Conservation (phyloP, 2,797 vertebrate genomes). For the Macropus fuliginosus region DNA sequence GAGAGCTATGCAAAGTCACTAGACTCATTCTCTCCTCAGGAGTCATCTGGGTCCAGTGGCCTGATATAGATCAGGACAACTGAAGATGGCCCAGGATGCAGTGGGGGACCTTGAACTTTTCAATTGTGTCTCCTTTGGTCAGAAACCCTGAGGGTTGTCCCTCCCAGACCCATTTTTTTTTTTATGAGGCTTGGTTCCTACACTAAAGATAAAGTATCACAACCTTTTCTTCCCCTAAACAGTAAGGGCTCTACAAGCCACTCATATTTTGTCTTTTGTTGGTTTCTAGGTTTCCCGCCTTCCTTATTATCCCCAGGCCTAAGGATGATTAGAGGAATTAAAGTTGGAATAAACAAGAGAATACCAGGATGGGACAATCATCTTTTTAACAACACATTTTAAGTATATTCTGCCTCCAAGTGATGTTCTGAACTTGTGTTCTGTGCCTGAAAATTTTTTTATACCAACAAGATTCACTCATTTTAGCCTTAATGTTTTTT, state of each 20-base stretch:
- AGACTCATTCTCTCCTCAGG: too few relatives aligned
- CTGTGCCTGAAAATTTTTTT: not conserved
- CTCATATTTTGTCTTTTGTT: not conserved
- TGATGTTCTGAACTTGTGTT: not conserved
- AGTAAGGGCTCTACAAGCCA: not conserved
- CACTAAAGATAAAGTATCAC: not conserved
- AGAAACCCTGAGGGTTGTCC: too few relatives aligned
- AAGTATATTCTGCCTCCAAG: not conserved
- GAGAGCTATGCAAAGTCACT: too few relatives aligned
- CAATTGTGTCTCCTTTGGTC: too few relatives aligned
- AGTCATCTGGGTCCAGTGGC: too few relatives aligned
- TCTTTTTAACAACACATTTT: not conserved
- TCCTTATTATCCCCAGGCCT: not conserved
- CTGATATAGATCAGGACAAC: too few relatives aligned
- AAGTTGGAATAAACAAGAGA: not conserved
- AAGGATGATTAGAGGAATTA: not conserved
- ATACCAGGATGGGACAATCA: not conserved
- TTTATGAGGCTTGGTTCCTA: not conserved
- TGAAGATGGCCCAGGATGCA: too few relatives aligned
- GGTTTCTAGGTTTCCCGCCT: not conserved
- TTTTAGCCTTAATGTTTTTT: not conserved
- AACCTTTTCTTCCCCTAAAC: not conserved
- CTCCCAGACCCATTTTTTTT: too few relatives aligned
- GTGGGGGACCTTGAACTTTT: too few relatives aligned
- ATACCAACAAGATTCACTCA: not conserved